A percentile compares a stretch with the other conserved stretches of the same genome.
Conservation (phyloP, 2,797 vertebrate genomes). For the Chanos chanos region DNA sequence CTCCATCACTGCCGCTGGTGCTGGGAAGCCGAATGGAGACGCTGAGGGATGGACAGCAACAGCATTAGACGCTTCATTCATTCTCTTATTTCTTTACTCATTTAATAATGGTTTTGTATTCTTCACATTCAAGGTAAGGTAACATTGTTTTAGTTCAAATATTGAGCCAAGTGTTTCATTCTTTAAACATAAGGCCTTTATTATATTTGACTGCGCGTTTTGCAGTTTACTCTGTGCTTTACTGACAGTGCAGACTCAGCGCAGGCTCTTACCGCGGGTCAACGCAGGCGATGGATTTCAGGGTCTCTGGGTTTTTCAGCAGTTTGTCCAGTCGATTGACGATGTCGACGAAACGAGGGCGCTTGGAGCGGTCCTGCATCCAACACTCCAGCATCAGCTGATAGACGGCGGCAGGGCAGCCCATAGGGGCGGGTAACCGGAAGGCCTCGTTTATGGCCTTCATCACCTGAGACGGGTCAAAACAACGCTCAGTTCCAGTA, state of each 20-base stretch:
- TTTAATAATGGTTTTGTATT: too few species aligned
- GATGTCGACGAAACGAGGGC: conserved; percentile 86
- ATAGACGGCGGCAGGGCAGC: conserved; percentile 91
- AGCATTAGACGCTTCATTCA: background rate
- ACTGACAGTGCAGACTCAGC: background rate
- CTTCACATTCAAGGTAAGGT: too few species aligned
- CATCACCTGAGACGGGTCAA: conserved; percentile 82
- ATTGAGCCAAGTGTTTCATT: too few species aligned
- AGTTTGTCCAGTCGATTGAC: conserved; percentile 96
- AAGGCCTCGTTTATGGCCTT: conserved; percentile 95
- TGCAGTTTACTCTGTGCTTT: background rate
- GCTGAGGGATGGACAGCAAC: conserved; percentile 65
- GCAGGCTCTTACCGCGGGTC: conserved; percentile 79
- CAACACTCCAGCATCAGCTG: conserved; percentile 98
- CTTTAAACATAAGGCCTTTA: background rate
- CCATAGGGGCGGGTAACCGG: conserved; percentile 91
- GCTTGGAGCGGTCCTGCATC: conserved; percentile 85
- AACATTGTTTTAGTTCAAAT: too few species aligned
- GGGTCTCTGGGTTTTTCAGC: conserved; percentile 83
- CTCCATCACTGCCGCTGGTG: conserved; percentile 84
- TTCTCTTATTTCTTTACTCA: too few species aligned
- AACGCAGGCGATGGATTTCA: conserved; percentile 88
- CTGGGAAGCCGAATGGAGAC: conserved; percentile 95
- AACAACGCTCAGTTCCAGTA: too few species aligned
- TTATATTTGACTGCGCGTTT: background rate